Percentiles rank a stretch among this genome's conserved stretches.
These are phyloP conservation scores for Eulemur rubriventer DNA, from an alignment of 2,797 vertebrate genomes.

Conservation along the genomic window DNA sequence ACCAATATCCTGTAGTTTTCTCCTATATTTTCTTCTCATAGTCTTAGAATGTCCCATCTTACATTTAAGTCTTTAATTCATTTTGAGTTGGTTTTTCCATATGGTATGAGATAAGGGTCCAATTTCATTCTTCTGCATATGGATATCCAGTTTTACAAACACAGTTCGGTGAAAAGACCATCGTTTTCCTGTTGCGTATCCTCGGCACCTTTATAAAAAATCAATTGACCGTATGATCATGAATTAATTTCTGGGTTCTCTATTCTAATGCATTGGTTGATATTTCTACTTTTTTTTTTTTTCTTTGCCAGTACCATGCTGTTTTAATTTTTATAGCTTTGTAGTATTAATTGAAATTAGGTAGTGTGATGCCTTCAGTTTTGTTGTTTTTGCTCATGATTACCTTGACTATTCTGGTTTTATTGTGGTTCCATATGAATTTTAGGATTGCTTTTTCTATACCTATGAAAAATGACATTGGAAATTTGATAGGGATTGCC, in stretches of 20 bases:
- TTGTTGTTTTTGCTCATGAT: neutral
- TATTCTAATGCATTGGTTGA: neutral
- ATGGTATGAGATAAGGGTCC: neutral
- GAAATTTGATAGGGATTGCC: neutral
- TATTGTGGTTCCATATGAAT: neutral
- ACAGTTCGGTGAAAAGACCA: neutral
- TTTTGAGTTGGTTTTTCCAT: neutral
- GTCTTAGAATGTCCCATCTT: no score
- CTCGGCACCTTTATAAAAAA: neutral
- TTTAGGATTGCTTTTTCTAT: neutral
- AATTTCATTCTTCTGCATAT: neutral
- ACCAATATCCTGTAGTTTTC: neutral
- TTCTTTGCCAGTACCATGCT: neutral
- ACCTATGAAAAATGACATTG: neutral
- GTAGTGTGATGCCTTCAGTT: neutral
- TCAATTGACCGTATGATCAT: neutral
- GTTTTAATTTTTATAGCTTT: neutral
- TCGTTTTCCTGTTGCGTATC: neutral
- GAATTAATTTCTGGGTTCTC: neutral
- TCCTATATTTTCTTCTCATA: neutral
- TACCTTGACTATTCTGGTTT: neutral
- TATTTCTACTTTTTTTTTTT: neutral
- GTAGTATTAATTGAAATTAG: neutral
- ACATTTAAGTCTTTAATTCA: neutral
- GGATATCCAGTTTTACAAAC: neutral